These are phyloP conservation scores for Coendou prehensilis DNA, from an alignment of 2,797 vertebrate genomes.

Conservation along the genomic window DNA sequence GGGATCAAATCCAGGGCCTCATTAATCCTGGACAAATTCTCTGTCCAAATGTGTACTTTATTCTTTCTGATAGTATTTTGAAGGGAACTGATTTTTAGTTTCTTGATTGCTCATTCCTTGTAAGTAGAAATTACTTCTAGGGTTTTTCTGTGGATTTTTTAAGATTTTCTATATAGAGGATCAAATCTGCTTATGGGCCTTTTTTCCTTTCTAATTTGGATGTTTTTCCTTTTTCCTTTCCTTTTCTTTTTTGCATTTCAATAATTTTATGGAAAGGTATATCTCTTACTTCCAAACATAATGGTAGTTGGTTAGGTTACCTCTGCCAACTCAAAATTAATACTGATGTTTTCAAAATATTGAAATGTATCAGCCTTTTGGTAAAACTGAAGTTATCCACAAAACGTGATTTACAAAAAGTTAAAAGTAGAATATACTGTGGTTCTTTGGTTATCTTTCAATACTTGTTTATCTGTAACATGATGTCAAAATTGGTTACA, in stretches of 20 bases:
- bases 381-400: slow-evolving; percentile 69
- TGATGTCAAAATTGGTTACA: neutral
- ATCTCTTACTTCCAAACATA: slow-evolving; percentile 74
- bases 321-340: slow-evolving; percentile 72
- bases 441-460: slow-evolving; percentile 51
- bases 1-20: neutral
- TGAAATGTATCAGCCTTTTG: slow-evolving; percentile 58
- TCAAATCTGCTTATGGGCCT: neutral
- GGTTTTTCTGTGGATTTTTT: slow-evolving; percentile 32
- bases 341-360: slow-evolving; percentile 67
- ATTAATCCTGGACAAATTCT: neutral
- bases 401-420: slow-evolving; percentile 65
- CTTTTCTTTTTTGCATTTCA: slow-evolving; percentile 89
- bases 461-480: neutral
- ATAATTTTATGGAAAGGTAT: slow-evolving; percentile 97
- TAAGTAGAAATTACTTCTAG: slow-evolving; percentile 54
- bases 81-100: slow-evolving; percentile 36
- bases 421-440: slow-evolving; percentile 55
- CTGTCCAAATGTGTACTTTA: slow-evolving; percentile 16
- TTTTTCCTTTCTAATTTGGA: slow-evolving; percentile 45
- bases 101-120: slow-evolving; percentile 32
- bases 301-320: slow-evolving; percentile 73
- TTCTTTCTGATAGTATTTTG: slow-evolving; percentile 41
- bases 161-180: neutral
- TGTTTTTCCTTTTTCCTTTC: slow-evolving; percentile 46